These are phyloP conservation scores for Nesometra sesokonis DNA, from an alignment of 35 echinoderm and acorn worm genomes.

Conservation along the genomic window DNA sequence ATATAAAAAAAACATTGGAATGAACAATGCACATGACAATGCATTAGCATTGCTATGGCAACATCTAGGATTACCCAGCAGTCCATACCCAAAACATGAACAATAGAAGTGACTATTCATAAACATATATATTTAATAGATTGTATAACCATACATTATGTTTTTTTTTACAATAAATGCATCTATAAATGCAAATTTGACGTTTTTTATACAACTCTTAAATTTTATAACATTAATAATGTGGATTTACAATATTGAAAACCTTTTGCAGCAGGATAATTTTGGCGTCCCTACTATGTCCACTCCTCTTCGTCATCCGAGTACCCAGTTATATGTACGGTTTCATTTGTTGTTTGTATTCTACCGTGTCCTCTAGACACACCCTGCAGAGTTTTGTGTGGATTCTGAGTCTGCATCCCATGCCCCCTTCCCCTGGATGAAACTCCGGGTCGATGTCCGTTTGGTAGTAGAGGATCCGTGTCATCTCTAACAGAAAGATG, in stretches of 20 bases:
- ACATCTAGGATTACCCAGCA: neutral
- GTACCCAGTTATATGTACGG: constrained; percentile 61
- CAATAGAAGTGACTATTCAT: neutral
- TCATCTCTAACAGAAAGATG: neutral
- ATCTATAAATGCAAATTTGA: neutral
- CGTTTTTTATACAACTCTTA: neutral
- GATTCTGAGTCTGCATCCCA: constrained; percentile 85
- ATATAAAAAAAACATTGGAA: neutral
- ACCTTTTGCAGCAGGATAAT: neutral
- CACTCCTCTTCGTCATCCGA: constrained; percentile 73
- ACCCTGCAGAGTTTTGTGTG: constrained; percentile 65
- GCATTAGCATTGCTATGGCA: neutral
- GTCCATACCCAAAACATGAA: neutral
- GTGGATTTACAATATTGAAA: neutral
- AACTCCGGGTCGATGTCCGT: constrained; percentile 67
- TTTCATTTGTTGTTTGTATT: constrained; percentile 59
- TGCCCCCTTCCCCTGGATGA: constrained; percentile 80
- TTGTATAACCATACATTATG: neutral
- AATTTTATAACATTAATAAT: neutral
- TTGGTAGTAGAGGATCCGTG: constrained; percentile 72
- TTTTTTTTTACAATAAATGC: neutral
- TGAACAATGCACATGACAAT: neutral
- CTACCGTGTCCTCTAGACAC: constrained; percentile 66
- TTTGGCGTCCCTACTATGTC: neutral
- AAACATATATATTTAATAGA: constrained; percentile 1